Evolutionary conservation across 2,888 invertebrate genomes (phyloP), one percentile per base, ranked within the genome.

Genomic region (Pilophorus perplexus): DNA sequence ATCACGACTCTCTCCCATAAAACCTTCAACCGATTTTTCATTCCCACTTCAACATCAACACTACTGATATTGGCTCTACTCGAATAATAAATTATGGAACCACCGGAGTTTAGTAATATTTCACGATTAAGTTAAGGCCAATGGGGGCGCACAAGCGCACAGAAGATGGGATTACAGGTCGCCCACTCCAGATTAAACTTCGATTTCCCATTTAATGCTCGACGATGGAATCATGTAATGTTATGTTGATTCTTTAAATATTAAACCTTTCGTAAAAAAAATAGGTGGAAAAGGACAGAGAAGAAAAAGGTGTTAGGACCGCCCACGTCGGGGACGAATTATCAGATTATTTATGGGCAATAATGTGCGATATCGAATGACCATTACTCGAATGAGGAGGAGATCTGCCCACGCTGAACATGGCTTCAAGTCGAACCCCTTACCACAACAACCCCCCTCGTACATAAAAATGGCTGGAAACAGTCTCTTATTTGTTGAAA

Each of bases 331-430:
- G 25, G 59, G 42, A 44, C 59, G 59, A 59, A 59, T 59, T 59
- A 59, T 59, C 59, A 25, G 42, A 22, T 59, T 59, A 44, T 59
- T 59, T 59, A 59, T 44, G 44, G 27, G 42, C 59, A 59, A 59
- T 59, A 59, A 59, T 44, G 59, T 59, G 44, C 42, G 59, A 59
- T 59, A 59, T 44, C 44, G 59, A 59, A 59, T 44, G 59, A 44
- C 59, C 59, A 44, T 59, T 42, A 55, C 55, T 38, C 38, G 55
- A 37, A 55, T 37, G 20, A 38, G 55, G 55, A 55, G 38, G 55
- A 38, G 55, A 55, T 55, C 37, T 37, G 37, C 55, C 55, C 55
- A 55, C 55, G 37, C 55, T 18, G 37, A 22, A 55, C 55, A 55
- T 18, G 55, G 52, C 27, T 52, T 18, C 28, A 18, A 28, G 52